A percentile compares a stretch with the other conserved stretches of the same genome.
Conservation (phyloP, 2,888 invertebrate genomes). For the Matsumyia berberina region DNA sequence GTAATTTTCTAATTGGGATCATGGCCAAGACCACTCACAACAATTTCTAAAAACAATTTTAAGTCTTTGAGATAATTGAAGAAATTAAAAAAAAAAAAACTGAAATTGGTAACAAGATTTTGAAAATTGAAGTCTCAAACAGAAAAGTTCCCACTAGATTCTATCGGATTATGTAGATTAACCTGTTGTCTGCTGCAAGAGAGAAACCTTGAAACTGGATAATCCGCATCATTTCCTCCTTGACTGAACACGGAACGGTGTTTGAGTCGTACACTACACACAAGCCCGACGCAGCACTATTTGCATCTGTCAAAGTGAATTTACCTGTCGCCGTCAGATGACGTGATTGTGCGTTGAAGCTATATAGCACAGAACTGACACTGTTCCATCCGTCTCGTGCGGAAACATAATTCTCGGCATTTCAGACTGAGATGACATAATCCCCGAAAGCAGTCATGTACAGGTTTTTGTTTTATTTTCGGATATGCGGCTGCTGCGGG, state of each 20-base stretch:
- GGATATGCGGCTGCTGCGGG: neutral
- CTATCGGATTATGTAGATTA: slow-evolving; percentile 34
- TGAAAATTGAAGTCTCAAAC: neutral
- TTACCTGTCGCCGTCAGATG: slow-evolving; percentile 64
- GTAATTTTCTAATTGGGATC: too few species aligned
- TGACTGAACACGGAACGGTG: slow-evolving; percentile 18
- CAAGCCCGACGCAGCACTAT: neutral
- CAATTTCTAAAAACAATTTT: too few species aligned
- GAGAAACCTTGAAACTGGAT: slow-evolving; percentile 26
- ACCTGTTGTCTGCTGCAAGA: neutral
- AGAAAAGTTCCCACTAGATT: neutral
- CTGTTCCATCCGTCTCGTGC: slow-evolving; percentile 1
- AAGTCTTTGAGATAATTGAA: too few species aligned
- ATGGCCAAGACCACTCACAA: too few species aligned
- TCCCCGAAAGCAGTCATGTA: slow-evolving; percentile 56
- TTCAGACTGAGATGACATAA: slow-evolving; percentile 58
- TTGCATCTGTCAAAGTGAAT: slow-evolving; percentile 60
- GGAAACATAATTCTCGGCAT: slow-evolving; percentile 17
- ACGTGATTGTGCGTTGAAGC: neutral
- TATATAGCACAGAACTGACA: slow-evolving; percentile 6
- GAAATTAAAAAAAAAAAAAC: too few species aligned
- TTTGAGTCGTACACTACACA: slow-evolving; percentile 4
- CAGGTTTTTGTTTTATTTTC: slow-evolving; percentile 20
- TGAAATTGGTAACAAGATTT: neutral
- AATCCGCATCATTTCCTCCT: slow-evolving; percentile 26